Conservation (phyloP, 2,888 invertebrate genomes). For the Didymodactylos carnosus region DNA sequence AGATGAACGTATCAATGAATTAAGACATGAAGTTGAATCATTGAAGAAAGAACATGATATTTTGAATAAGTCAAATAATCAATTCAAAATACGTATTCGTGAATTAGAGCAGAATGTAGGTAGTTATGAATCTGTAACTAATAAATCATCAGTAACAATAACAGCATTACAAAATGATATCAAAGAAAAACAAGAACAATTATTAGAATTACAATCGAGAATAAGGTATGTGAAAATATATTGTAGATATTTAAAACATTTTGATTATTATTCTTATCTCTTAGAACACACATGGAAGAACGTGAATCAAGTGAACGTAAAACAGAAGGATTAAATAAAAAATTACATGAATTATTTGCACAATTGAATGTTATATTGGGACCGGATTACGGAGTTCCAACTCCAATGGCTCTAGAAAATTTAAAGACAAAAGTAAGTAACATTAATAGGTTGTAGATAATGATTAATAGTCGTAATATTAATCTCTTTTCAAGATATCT, state of each 20-base stretch:
- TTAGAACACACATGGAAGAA: constrained; percentile 23
- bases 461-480: neutral
- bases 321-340: constrained; percentile 19
- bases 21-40: constrained; percentile 23
- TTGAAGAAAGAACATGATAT: constrained; percentile 23
- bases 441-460: neutral
- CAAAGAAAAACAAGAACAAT: constrained; percentile 24
- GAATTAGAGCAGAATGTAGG: constrained; percentile 25
- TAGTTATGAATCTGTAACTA: constrained; percentile 24
- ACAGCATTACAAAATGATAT: constrained; percentile 26
- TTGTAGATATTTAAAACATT: neutral
- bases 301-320: constrained; percentile 22
- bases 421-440: constrained; percentile 1
- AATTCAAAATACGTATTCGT: constrained; percentile 22
- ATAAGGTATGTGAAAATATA: constrained; percentile 14
- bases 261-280: neutral
- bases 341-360: constrained; percentile 20
- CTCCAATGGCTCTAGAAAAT: neutral
- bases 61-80: constrained; percentile 21
- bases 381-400: neutral
- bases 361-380: constrained; percentile 2
- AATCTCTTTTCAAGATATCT: neutral
- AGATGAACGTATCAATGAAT: constrained; percentile 27
- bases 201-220: constrained; percentile 28
- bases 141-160: constrained; percentile 27